Evolutionary conservation across 2,888 invertebrate species (phyloP), one percentile per base, ranked within the genome.

Genomic region (Amorpha juglandis): DNA sequence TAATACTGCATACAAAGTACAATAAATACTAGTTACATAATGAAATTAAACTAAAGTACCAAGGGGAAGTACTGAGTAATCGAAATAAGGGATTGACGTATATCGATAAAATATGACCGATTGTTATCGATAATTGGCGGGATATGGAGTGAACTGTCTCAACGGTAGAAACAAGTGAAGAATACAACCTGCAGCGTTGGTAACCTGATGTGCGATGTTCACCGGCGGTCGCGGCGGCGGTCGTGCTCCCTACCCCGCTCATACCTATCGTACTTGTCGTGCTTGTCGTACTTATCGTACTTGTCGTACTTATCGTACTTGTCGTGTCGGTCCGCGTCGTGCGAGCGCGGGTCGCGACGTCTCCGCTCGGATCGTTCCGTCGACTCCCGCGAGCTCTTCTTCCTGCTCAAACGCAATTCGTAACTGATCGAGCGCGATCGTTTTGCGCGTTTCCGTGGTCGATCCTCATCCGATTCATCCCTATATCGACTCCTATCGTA

Each of bases 181-280:
- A 77, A 83, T 92, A 93, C 93, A 92, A 93, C 92, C 93, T 93
- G 87, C 78, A 74, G 73, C 19, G 70, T 71, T 65, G 72, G 85
- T 87, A 89, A 91, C 91, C 91, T 90, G 87, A 74, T 75, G 87
- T 83, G 92, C 92, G 87, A 74, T 75, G 87, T 83, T 92, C 92
- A 92, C 76, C 92, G 91, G 69, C 92, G 91, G 68, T 89, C 89
- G 50, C 90, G 84, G 65, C 89, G 81, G 71, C 89, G 79, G 74
- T 87, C 88, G 83, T 83, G 76, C 79, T 90, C 89, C 89, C 90
- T 90, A 89, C 81, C 81, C 78, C 92, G 90, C 82, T 89, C 91
- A 91, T 92, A 90, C 91, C 88, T 90, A 87, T 92, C 90, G 79
- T 86, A 79, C 78, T 79, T 84, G 77, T 85, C 83, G 81, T 83